Evolutionary conservation across 2,797 vertebrate species (phyloP).

Genomic region (Spheniscus humboldti): DNA sequence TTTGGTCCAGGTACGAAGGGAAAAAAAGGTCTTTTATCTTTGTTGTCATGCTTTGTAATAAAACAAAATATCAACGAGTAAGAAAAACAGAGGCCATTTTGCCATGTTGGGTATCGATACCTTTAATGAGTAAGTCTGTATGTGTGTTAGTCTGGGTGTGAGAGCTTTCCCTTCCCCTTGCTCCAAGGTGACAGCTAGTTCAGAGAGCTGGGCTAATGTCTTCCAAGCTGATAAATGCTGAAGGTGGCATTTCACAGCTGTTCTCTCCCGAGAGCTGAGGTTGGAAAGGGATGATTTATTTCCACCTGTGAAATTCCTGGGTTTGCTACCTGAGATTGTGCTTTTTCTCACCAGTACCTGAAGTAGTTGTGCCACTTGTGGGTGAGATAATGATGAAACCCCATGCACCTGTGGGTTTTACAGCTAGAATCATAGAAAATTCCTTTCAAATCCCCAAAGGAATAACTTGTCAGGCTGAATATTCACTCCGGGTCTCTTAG

Average conservation of each 20-base stretch:
- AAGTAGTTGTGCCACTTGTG: background rate
- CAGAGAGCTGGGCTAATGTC: background rate
- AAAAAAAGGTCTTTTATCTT: background rate
- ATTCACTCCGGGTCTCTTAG: background rate
- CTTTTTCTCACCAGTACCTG: background rate
- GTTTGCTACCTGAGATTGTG: background rate
- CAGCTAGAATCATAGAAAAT: background rate
- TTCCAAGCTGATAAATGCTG: background rate
- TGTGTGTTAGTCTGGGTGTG: background rate
- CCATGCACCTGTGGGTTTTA: background rate
- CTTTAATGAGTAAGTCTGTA: background rate
- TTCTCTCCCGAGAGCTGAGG: background rate
- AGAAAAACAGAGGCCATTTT: background rate
- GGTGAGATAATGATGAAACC: background rate
- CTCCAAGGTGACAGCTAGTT: background rate
- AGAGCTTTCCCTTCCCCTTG: background rate
- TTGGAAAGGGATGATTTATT: background rate
- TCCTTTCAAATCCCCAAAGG: background rate
- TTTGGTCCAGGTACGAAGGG: background rate
- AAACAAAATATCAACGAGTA: background rate
- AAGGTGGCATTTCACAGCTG: constrained; percentile 33
- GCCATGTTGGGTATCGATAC: background rate
- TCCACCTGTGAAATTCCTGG: background rate
- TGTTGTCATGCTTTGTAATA: background rate
- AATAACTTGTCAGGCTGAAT: background rate